phyloP scores from a whole-genome alignment of 1,140 invertebrate genomes.

The Drosophila gunungcola region DNA sequence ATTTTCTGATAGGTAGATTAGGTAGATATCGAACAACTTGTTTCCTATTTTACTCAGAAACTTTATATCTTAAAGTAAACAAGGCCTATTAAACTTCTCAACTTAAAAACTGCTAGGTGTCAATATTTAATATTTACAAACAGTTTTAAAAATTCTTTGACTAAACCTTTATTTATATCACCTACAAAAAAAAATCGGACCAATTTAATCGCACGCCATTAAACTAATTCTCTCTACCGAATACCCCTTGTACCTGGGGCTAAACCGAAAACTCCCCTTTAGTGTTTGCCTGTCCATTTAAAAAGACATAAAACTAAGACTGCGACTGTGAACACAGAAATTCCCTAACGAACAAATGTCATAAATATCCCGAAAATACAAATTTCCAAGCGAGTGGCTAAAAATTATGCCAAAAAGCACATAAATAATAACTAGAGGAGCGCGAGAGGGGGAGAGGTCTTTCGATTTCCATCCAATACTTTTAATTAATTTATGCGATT shows the following conservation, averaged over 20 bases:
- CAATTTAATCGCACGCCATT: not conserved
- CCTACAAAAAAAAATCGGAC: too few species aligned
- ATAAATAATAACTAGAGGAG: slow-evolving; percentile 61
- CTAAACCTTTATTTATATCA: too few species aligned
- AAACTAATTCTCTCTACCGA: slow-evolving; percentile 7
- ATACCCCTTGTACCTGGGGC: slow-evolving; percentile 34
- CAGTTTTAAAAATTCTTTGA: not conserved
- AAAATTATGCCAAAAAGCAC: slow-evolving; percentile 60
- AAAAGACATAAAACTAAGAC: slow-evolving; percentile 70
- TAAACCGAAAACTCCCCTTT: slow-evolving; percentile 46
- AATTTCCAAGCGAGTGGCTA: slow-evolving; percentile 43
- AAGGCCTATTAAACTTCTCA: too few species aligned
- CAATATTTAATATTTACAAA: slow-evolving; percentile 7
- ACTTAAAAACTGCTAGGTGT: not conserved
- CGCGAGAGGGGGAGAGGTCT: slow-evolving; percentile 10
- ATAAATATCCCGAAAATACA: slow-evolving; percentile 58
- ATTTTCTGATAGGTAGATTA: too few species aligned
- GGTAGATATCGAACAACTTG: too few species aligned
- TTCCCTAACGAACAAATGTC: slow-evolving; percentile 35
- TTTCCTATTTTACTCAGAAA: too few species aligned
- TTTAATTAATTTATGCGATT: slow-evolving; percentile 74
- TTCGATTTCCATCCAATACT: slow-evolving; percentile 27
- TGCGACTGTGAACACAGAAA: slow-evolving; percentile 7
- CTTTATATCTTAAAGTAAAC: too few species aligned
- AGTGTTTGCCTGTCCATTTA: slow-evolving; percentile 69